phyloP scores from a whole-genome alignment of 2,888 invertebrate species.

The Ophioninae sp. region DNA sequence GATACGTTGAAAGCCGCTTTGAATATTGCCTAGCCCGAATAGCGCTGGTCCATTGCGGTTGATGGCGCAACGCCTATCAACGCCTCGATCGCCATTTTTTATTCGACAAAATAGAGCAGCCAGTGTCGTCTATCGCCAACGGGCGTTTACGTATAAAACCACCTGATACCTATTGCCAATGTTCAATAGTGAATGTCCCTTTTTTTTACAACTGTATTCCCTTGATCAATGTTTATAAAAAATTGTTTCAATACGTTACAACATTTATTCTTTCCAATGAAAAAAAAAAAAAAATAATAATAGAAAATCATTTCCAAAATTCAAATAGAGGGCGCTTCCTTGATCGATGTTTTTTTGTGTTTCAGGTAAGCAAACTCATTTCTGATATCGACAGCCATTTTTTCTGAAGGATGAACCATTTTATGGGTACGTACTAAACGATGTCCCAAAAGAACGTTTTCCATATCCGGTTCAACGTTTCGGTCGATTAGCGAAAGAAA shows the following conservation, averaged over 20 bases:
- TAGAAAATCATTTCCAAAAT: background rate
- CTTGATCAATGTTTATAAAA: no score
- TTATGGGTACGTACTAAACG: no score
- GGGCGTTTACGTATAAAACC: no score
- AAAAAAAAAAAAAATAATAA: no score
- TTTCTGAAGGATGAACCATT: no score
- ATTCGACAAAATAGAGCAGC: no score
- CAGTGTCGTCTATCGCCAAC: no score
- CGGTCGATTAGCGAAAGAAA: background rate
- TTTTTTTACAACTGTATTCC: no score
- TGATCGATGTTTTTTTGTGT: slow-evolving; percentile 15
- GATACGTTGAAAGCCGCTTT: background rate
- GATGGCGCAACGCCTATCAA: background rate
- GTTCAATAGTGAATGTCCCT: background rate
- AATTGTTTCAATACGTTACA: background rate
- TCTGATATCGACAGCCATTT: background rate
- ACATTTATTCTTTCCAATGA: background rate
- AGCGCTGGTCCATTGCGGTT: background rate
- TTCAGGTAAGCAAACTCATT: slow-evolving; percentile 35
- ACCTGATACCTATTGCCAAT: background rate
- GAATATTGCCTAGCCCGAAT: background rate
- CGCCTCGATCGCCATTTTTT: no score
- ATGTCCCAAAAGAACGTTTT: no score
- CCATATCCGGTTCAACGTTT: no score
- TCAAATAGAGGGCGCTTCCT: background rate